Conservation (phyloP, 2,888 invertebrate genomes). For the Heliconius ethilla region DNA sequence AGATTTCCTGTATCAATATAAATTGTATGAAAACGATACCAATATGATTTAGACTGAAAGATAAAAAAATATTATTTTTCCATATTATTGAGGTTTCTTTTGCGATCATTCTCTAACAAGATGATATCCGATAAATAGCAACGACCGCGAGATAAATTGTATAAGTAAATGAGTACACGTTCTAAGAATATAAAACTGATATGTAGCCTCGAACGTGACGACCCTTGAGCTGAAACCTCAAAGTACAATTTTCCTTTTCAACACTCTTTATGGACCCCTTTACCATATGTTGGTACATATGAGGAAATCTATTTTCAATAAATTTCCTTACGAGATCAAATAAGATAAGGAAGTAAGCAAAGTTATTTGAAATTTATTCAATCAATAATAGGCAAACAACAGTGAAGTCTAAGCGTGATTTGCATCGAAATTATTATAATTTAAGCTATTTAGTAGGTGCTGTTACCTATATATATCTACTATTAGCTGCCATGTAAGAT, state of each 20-base stretch:
- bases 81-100: background rate
- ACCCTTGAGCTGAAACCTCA: conserved; percentile 62
- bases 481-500: conserved; percentile 8
- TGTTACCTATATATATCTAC: background rate
- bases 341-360: conserved; percentile 32
- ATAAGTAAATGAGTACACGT: conserved; percentile 31
- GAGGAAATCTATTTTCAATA: conserved; percentile 8
- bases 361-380: conserved; percentile 16
- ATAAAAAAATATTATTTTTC: background rate
- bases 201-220: conserved; percentile 65
- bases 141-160: conserved; percentile 30
- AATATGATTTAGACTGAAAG: background rate
- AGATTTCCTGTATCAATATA: background rate
- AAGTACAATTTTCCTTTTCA: conserved; percentile 52
- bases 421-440: conserved; percentile 25
- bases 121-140: conserved; percentile 18
- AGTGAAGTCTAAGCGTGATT: conserved; percentile 27
- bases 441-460: background rate
- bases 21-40: background rate
- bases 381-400: conserved; percentile 29
- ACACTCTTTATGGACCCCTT: background rate
- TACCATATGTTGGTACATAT: background rate
- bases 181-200: conserved; percentile 46
- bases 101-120: background rate
- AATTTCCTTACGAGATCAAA: conserved; percentile 7